phyloP scores from a whole-genome alignment of 2,888 invertebrate genomes.

The Diachrysia chrysitis region DNA sequence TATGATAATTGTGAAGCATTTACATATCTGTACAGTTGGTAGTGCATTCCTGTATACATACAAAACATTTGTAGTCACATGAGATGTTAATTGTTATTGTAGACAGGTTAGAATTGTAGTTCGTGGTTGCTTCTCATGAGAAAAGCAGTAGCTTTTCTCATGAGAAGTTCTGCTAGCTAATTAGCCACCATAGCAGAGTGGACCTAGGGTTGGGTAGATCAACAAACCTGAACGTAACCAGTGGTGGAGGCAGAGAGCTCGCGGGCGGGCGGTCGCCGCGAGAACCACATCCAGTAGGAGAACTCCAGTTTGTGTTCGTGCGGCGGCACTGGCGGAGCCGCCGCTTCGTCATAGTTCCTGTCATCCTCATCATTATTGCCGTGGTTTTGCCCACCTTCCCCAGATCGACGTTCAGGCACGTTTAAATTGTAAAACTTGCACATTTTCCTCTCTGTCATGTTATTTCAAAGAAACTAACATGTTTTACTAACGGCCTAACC shows the following conservation, averaged over 20 bases:
- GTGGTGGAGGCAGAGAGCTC: slow-evolving; percentile 82
- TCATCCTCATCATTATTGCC: slow-evolving; percentile 81
- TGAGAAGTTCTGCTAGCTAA: no score
- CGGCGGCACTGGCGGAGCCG: slow-evolving; percentile 90
- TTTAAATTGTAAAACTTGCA: slow-evolving; percentile 89
- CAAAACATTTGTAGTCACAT: slow-evolving; percentile 7
- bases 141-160: no score
- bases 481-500: slow-evolving; percentile 88
- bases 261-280: slow-evolving; percentile 87
- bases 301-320: slow-evolving; percentile 98
- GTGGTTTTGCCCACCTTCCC: slow-evolving; percentile 80
- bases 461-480: slow-evolving; percentile 86
- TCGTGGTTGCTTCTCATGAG: neutral
- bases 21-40: slow-evolving; percentile 22
- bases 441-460: slow-evolving; percentile 89
- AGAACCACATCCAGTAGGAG: slow-evolving; percentile 97
- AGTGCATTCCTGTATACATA: slow-evolving; percentile 8
- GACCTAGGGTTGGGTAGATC: slow-evolving; percentile 7
- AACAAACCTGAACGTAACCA: slow-evolving; percentile 85
- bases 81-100: slow-evolving; percentile 1
- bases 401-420: slow-evolving; percentile 86
- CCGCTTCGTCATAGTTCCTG: slow-evolving; percentile 75
- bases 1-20: slow-evolving; percentile 28
- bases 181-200: neutral
- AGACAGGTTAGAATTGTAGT: neutral